Conservation (phyloP, 2,888 invertebrate genomes). For the Heliconius charithonia region DNA sequence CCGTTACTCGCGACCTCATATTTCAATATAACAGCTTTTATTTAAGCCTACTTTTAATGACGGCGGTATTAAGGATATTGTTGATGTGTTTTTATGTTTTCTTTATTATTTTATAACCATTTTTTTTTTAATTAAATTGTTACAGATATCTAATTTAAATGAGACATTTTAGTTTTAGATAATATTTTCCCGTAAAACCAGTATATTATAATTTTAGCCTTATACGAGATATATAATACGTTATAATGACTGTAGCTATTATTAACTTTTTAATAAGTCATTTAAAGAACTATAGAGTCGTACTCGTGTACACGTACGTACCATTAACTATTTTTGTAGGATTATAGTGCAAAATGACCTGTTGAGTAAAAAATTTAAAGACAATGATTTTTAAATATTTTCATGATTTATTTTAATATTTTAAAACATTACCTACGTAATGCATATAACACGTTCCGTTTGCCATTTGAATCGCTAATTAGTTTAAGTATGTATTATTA, state of each 20-base stretch:
- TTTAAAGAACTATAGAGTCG: not conserved
- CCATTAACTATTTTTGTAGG: not conserved
- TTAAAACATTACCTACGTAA: not conserved
- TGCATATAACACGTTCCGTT: not conserved
- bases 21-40: constrained; percentile 25
- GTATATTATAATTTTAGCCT: not conserved
- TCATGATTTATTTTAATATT: not conserved
- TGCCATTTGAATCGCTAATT: constrained; percentile 12
- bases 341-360: not conserved
- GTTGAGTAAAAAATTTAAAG: not conserved
- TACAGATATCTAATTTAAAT: not conserved
- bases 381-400: not conserved
- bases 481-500: constrained; percentile 7
- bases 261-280: not conserved
- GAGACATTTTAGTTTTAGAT: not conserved
- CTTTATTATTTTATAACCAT: not conserved
- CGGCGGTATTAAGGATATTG: not conserved
- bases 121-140: not conserved
- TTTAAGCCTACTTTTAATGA: constrained; percentile 1
- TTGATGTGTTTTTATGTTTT: not conserved
- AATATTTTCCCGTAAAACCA: not conserved
- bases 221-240: not conserved
- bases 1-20: constrained; percentile 45
- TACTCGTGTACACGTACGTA: not conserved
- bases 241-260: not conserved